Evolutionary conservation across 1,140 invertebrate genomes (phyloP).

Genomic region (Zophobas morio): DNA sequence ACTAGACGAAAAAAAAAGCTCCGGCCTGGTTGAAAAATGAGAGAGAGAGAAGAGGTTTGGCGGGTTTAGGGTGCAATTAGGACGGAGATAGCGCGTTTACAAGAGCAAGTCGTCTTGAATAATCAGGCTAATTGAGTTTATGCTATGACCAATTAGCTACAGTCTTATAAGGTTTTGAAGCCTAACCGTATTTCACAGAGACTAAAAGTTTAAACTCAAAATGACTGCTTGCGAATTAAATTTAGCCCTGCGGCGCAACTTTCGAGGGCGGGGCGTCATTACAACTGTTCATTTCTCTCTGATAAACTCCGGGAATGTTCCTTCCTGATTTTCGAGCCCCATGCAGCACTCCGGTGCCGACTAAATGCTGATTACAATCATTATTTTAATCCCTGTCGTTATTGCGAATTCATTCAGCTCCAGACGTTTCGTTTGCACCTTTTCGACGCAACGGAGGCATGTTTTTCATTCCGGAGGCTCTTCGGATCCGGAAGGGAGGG

Average conservation of each 20-base stretch:
- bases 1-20: not conserved
- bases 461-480: not conserved
- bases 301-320: slow-evolving; percentile 45
- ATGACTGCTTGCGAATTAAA: slow-evolving; percentile 54
- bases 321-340: slow-evolving; percentile 39
- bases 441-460: not conserved
- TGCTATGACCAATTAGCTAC: slow-evolving; percentile 57
- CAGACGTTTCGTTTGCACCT: slow-evolving; percentile 37
- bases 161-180: slow-evolving; percentile 55
- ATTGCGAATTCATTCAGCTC: slow-evolving; percentile 34
- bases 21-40: not conserved
- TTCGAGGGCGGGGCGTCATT: slow-evolving; percentile 40
- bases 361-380: slow-evolving; percentile 44
- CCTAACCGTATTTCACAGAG: slow-evolving; percentile 52
- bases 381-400: slow-evolving; percentile 44
- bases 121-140: slow-evolving; percentile 57
- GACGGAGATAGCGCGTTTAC: slow-evolving; percentile 47
- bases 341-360: slow-evolving; percentile 10
- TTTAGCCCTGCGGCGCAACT: slow-evolving; percentile 51
- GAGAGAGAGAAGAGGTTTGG: not conserved
- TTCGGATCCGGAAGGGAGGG: not conserved
- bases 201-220: slow-evolving; percentile 57
- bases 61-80: slow-evolving; percentile 20
- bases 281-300: slow-evolving; percentile 45
- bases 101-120: slow-evolving; percentile 51